phyloP scores from a whole-genome alignment of 2,797 vertebrate genomes.

The Leptatherina wallacei region DNA sequence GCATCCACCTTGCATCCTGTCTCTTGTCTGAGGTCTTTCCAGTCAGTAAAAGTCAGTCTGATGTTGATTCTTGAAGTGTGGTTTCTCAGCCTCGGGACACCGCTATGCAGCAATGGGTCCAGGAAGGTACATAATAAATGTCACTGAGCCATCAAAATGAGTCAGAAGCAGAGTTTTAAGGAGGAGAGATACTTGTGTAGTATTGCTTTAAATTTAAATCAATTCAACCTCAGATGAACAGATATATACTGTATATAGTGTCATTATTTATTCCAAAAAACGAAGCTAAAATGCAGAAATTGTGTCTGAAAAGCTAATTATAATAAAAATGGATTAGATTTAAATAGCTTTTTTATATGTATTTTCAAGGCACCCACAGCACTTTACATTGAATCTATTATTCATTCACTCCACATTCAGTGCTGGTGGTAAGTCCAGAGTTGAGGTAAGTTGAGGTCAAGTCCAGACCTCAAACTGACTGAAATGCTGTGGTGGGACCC shows the following conservation, averaged over 20 bases:
- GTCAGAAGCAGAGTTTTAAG: too few species aligned
- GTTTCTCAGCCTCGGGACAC: neutral
- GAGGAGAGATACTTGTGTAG: too few species aligned
- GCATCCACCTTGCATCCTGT: too few species aligned
- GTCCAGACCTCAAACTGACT: neutral
- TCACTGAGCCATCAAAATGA: neutral
- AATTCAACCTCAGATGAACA: neutral
- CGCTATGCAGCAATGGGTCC: neutral
- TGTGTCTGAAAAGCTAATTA: neutral
- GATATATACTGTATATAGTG: neutral
- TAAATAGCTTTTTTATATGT: too few species aligned
- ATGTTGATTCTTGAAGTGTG: too few species aligned
- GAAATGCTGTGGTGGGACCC: neutral
- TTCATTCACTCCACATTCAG: neutral
- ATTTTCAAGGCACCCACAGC: too few species aligned
- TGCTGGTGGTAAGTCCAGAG: too few species aligned
- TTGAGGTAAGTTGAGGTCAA: too few species aligned
- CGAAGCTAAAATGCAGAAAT: neutral
- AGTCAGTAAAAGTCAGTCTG: too few species aligned
- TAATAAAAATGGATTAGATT: neutral
- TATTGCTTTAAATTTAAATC: neutral
- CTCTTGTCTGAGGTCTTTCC: too few species aligned
- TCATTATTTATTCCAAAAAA: neutral
- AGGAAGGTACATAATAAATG: neutral
- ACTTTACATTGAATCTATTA: neutral